A percentile compares a stretch with the other conserved stretches of the same genome.
These are phyloP conservation scores for Pseudolaguvia tuberculata DNA, from an alignment of 2,113 vertebrate genomes.

Conservation along the genomic window DNA sequence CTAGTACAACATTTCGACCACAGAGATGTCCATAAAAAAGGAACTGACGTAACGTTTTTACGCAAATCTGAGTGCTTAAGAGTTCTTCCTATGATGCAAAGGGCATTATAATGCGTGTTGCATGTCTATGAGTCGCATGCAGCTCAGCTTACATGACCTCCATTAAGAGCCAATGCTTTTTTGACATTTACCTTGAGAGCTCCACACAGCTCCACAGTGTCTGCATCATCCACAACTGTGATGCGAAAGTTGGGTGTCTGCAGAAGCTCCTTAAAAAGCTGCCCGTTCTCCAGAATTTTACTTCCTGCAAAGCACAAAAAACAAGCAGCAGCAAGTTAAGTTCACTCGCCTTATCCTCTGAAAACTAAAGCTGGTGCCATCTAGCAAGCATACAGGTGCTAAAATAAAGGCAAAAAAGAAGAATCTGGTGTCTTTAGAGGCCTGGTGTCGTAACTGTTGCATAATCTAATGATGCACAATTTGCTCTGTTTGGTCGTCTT, in stretches of 20 bases:
- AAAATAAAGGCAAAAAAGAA: background rate
- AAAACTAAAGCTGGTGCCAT: background rate
- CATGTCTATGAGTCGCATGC: slow-evolving; percentile 6
- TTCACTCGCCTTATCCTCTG: background rate
- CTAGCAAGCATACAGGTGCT: background rate
- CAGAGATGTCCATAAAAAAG: too few species aligned
- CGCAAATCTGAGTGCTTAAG: background rate
- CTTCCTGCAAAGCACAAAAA: slow-evolving; percentile 66
- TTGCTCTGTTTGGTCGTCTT: background rate
- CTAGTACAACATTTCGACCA: too few species aligned
- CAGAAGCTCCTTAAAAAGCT: slow-evolving; percentile 87
- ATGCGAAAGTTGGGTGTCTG: slow-evolving; percentile 85
- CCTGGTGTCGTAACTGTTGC: background rate
- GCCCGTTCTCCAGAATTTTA: slow-evolving; percentile 79
- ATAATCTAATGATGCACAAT: background rate
- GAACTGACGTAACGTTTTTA: background rate
- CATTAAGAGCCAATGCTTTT: slow-evolving; percentile 4
- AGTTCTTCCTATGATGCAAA: background rate
- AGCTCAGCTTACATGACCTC: background rate
- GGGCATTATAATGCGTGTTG: background rate
- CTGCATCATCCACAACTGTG: slow-evolving; percentile 81
- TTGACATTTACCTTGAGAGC: slow-evolving; percentile 76
- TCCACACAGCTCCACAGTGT: slow-evolving; percentile 84
- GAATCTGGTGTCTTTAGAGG: background rate
- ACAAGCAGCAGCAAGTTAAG: background rate